Evolutionary conservation across 2,113 vertebrate genomes (phyloP).

Genomic region (Ascaphus truei): DNA sequence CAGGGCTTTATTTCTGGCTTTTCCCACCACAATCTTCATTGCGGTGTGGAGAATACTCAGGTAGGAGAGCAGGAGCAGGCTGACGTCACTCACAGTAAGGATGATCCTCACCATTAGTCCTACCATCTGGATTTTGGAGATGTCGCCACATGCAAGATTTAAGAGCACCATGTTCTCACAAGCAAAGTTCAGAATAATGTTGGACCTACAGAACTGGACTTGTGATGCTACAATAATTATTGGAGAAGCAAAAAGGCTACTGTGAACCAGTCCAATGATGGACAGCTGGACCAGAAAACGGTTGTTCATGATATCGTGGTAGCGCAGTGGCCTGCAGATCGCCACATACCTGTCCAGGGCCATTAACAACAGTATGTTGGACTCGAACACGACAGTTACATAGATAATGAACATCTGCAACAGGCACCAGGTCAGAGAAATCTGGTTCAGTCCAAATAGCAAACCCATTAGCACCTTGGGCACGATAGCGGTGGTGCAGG

Average conservation of each 20-base stretch:
- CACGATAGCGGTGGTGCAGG: constrained; percentile 37
- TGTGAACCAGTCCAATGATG: background rate
- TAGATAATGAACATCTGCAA: constrained; percentile 73
- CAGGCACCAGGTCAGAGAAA: constrained; percentile 62
- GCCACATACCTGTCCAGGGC: constrained; percentile 55
- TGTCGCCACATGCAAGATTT: constrained; percentile 49
- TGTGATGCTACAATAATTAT: background rate
- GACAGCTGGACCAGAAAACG: background rate
- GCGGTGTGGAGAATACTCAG: background rate
- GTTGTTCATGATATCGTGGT: constrained; percentile 35
- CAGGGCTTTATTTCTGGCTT: background rate
- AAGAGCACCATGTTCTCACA: constrained; percentile 55
- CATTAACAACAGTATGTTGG: constrained; percentile 51
- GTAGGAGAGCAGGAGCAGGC: background rate
- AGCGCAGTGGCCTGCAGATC: constrained; percentile 63
- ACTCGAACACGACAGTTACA: constrained; percentile 43
- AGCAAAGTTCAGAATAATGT: constrained; percentile 45
- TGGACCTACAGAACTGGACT: constrained; percentile 40
- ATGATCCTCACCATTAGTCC: background rate
- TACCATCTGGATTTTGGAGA: background rate
- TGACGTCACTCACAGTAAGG: background rate
- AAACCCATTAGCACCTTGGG: constrained; percentile 60
- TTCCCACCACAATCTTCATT: background rate
- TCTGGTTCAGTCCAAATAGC: constrained; percentile 43
- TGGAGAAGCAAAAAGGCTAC: background rate